Conservation (phyloP, 2,888 invertebrate species). For the Cremastinae sp. region DNA sequence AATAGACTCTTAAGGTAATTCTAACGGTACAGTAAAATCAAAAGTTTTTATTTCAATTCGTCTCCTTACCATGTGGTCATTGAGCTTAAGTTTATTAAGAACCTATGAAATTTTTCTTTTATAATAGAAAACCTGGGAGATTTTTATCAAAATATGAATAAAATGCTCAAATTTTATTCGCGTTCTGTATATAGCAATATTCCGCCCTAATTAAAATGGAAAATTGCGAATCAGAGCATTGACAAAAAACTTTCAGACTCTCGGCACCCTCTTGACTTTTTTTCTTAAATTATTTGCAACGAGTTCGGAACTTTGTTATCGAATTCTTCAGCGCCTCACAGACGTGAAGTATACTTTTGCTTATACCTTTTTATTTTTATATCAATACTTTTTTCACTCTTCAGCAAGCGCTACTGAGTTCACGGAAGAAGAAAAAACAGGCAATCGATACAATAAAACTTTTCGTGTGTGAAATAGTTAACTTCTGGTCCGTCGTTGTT, state of each 20-base stretch:
- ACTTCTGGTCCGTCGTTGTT: slow-evolving; percentile 2
- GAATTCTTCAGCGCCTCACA: neutral
- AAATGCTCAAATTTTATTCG: too few relatives aligned
- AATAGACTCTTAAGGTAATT: too few relatives aligned
- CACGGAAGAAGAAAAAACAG: slow-evolving; percentile 8
- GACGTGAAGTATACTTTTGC: neutral
- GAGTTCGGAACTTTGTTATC: neutral
- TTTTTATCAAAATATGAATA: too few relatives aligned
- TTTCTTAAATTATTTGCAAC: neutral
- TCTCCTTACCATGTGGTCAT: too few relatives aligned
- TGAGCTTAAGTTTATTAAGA: too few relatives aligned
- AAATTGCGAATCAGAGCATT: neutral
- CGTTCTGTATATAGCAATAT: too few relatives aligned
- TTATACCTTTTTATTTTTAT: neutral
- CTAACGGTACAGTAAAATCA: too few relatives aligned
- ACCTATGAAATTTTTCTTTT: too few relatives aligned
- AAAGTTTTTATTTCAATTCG: too few relatives aligned
- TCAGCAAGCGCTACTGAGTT: neutral
- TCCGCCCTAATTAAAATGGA: neutral
- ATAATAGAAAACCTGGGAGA: too few relatives aligned
- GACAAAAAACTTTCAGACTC: too few relatives aligned
- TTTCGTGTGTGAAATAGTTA: slow-evolving; percentile 9
- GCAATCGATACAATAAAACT: slow-evolving; percentile 9
- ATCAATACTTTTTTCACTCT: neutral
- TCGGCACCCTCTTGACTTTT: neutral